A percentile compares a stretch with the other conserved stretches of the same genome.
Evolutionary conservation across 2,888 invertebrate genomes (phyloP).

Genomic region (Balanococcus diminutus): DNA sequence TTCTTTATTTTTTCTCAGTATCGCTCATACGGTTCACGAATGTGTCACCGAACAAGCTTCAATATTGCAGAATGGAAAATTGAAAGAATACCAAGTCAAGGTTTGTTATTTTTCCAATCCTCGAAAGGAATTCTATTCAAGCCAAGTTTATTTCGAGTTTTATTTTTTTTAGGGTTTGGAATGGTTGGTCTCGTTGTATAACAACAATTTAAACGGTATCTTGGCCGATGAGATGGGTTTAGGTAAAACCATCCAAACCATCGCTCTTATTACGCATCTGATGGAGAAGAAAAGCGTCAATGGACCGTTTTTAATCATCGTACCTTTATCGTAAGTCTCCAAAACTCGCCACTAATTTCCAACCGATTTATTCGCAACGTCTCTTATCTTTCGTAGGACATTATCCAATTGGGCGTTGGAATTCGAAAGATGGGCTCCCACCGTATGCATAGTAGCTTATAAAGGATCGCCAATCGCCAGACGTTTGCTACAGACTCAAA

Average conservation of each 20-base stretch:
- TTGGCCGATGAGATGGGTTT: conserved; percentile 99
- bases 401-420: conserved; percentile 98
- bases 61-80: conserved; percentile 89
- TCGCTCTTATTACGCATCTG: conserved; percentile 91
- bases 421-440: conserved; percentile 99
- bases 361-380: neutral
- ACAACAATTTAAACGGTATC: conserved; percentile 98
- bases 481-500: conserved; percentile 81
- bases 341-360: neutral
- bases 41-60: conserved; percentile 90
- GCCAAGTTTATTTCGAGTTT: no score
- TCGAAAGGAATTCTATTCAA: no score
- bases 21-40: conserved; percentile 96
- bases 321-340: conserved; percentile 83
- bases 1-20: conserved; percentile 66
- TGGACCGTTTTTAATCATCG: conserved; percentile 97
- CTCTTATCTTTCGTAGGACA: conserved; percentile 67
- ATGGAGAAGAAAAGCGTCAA: conserved; percentile 98
- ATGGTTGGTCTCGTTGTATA: conserved; percentile 98
- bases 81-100: conserved; percentile 97
- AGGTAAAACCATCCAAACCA: conserved; percentile 97
- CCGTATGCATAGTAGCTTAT: conserved; percentile 86
- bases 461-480: conserved; percentile 93
- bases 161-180: conserved; percentile 76
- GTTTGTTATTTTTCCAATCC: conserved; percentile 60